Percentiles rank a stretch among this genome's conserved stretches.
Conservation (phyloP, 2,888 invertebrate species). For the Creontiades dilutus region DNA sequence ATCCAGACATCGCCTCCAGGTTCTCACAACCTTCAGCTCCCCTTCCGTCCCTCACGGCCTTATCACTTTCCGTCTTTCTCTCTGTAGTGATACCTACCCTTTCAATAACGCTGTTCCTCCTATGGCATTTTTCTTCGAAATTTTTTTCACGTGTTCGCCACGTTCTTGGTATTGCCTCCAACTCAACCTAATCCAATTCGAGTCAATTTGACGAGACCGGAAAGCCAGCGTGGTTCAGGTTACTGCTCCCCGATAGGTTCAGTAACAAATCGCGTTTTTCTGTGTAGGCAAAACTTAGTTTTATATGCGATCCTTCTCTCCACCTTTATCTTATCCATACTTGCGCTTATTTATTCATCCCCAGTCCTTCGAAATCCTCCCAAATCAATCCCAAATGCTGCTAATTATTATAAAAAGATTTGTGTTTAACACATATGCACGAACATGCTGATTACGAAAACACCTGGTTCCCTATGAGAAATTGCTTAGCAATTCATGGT, state of each 20-base stretch:
- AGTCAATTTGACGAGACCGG: neutral
- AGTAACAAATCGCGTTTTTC: neutral
- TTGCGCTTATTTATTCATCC: too few species aligned
- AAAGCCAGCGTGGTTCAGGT: neutral
- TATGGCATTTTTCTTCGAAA: neutral
- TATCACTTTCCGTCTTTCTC: too few species aligned
- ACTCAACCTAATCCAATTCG: constrained; percentile 3
- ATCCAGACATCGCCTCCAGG: constrained; percentile 32
- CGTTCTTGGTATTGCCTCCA: neutral
- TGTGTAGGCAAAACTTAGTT: neutral
- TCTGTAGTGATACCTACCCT: neutral
- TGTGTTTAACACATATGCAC: too few species aligned
- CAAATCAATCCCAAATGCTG: too few species aligned
- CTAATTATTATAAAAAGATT: too few species aligned
- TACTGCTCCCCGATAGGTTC: neutral
- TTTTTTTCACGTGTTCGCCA: neutral
- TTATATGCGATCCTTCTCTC: neutral
- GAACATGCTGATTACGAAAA: too few species aligned
- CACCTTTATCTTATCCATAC: neutral
- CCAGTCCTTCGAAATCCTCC: too few species aligned
- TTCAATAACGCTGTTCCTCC: neutral
- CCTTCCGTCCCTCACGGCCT: neutral
- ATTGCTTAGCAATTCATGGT: too few species aligned
- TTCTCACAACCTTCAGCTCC: neutral
- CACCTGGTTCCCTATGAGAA: too few species aligned